Evolutionary conservation across 2,797 vertebrate genomes (phyloP), one percentile per base, ranked within the genome.

Genomic region (Poecilia picta): DNA sequence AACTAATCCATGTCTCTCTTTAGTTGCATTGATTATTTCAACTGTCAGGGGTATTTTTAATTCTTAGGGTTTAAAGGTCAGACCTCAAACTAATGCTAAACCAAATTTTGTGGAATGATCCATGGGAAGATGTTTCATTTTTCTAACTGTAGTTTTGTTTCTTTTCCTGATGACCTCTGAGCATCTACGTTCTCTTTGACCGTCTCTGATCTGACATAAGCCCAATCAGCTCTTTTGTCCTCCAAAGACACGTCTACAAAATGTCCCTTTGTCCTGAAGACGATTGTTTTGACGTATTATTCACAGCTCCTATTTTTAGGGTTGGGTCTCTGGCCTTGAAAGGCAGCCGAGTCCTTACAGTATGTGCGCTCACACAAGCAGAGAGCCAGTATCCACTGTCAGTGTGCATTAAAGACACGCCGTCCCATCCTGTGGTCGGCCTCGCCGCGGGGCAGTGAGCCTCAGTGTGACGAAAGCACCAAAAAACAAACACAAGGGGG

Each of bases 261-360:
- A 74, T 16, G 81, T 83, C 83, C 82, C 73, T 82, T 83, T 70
- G 75, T 82, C 86, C 79, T 79, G 78, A 80, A 90, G 81, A 84
- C 66, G 11, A 74, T 85, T 77, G 75, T 87, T 90, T 81, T 85
- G 85, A 87, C 76, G 72, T 55, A 82, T 84, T 85, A 85, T 87
- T 90, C 89, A 88, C 85, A 75, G 80, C 68, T 83, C 25, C 85
- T 89, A 88, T 90, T 87, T 88, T 89, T 87, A 89, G 88, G 68
- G 70, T 45, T 64, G 66, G 82, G 84, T 88, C 85, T 85, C 77
- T 57, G 11, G 72, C 83, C 85, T 85, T 36, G 59, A 81, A 87
- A 86, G 82, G 86, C 82, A 73, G 79, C 70, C 36, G 2, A 68
- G 73, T 80, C 79, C 75, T 82, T 85, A 84, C 84, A 84, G 87